These are phyloP conservation scores for Scaeva pyrastri DNA, from an alignment of 2,888 invertebrate genomes.

Conservation along the genomic window DNA sequence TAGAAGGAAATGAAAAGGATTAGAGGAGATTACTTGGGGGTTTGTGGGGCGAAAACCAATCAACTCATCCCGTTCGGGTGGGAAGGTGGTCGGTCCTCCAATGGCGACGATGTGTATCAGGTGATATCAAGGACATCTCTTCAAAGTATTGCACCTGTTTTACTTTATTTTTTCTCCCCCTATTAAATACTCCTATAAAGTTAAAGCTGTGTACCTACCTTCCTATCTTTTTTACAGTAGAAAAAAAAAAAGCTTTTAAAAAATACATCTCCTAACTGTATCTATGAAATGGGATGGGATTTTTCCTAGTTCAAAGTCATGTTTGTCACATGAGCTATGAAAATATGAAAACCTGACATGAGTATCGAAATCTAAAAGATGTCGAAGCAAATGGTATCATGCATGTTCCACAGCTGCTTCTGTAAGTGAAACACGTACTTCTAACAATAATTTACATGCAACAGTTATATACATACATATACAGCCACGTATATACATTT, in stretches of 20 bases:
- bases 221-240: neutral
- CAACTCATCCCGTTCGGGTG: neutral
- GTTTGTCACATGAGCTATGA: neutral
- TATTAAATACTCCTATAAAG: too few species aligned
- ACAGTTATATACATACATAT: neutral
- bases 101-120: neutral
- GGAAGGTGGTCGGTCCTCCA: neutral
- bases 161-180: too few species aligned
- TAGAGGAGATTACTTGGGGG: conserved; percentile 34
- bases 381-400: neutral
- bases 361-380: conserved; percentile 13
- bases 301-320: neutral
- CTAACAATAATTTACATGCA: neutral
- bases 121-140: neutral
- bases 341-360: conserved; percentile 7
- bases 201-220: too few species aligned
- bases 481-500: neutral
- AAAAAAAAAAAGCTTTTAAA: neutral
- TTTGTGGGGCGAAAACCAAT: conserved; percentile 49
- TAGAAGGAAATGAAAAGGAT: conserved; percentile 39
- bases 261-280: neutral
- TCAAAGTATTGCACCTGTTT: conserved; percentile 1
- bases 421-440: neutral
- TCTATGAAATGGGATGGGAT: neutral
- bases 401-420: neutral